Evolutionary conservation across 2,113 vertebrate genomes (phyloP).

Genomic region (Ceuthmochares aereus): DNA sequence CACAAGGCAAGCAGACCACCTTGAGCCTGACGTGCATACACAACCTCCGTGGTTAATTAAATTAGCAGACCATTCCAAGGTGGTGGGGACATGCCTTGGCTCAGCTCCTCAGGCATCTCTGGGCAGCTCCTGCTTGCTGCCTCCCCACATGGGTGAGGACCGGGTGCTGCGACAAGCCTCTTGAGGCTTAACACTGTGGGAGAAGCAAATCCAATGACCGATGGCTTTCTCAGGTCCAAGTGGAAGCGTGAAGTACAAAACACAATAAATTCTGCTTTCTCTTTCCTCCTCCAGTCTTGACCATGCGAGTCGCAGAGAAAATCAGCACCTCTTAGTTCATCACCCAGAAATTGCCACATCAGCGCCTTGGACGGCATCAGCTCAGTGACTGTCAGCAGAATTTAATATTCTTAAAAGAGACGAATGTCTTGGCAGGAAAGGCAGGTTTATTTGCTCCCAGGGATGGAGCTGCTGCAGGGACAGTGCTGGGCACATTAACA

Average conservation of each 20-base stretch:
- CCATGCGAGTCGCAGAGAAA: neutral
- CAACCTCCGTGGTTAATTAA: fast-evolving
- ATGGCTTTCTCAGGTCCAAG: neutral
- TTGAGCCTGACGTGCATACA: fast-evolving
- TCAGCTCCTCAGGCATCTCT: neutral
- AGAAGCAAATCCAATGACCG: fast-evolving
- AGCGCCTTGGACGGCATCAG: neutral
- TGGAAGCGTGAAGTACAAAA: fast-evolving
- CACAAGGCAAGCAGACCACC: neutral
- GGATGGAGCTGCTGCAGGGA: neutral
- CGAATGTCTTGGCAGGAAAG: fast-evolving
- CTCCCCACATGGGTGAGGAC: fast-evolving
- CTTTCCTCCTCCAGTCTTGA: neutral
- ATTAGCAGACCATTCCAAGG: neutral
- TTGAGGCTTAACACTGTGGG: fast-evolving
- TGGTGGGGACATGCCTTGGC: neutral
- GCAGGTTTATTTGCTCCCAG: neutral
- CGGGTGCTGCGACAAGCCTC: neutral
- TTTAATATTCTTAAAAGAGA: neutral
- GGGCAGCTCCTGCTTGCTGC: neutral
- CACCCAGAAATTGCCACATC: neutral
- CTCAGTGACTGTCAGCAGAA: neutral
- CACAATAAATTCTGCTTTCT: neutral
- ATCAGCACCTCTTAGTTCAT: neutral
- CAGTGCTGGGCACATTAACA: fast-evolving